Base-by-base conservation (phyloP, 2,113 vertebrate genomes). In the Spilogale gracilis region DNA sequence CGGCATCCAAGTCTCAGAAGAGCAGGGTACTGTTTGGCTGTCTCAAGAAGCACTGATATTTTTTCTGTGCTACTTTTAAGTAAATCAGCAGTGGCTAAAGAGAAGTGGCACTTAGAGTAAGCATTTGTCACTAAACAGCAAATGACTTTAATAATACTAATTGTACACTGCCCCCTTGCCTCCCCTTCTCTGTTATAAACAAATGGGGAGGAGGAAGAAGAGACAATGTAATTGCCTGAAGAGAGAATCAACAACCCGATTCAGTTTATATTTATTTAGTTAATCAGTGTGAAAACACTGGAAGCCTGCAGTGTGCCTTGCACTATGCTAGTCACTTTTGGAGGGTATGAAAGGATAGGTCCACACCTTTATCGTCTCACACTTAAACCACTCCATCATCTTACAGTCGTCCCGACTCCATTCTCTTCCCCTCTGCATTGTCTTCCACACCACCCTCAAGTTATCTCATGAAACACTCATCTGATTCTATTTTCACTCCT, bases 91-190 rank as follows among this genome's bases (percentile, higher is more conserved):
- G 50, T 92, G 81, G 27, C 50, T 89, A 95, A 96, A 91, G 84
- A 52, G 81, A 94, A 88, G 48, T 10, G 6, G 20, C 25, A 65
- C 52, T 84, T 80, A 84, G 30, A 96, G 50, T 50, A 96, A 89
- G 65, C 76, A 91, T 92, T 94, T 96, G 21, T 38, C 91, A 69
- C 38, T 94, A 58, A 88, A 94, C 14, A 85, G 27, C 14, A 71
- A 81, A 86, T 90, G 58, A 54, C 50, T 96, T 97, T 81, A 83
- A 92, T 96, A 89, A 74, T 88, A 48, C 61, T 91, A 82, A 92
- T 94, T 89, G 23, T 80, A 92, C 87, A 81, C 27, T 30, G 13
- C 32, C 67, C 65, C 23, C 30, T 25, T 50, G 73, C 52, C 17
- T 89, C 23, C 38, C n/a, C 17, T 9, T 88, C 50, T 65, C 3